Conservation (phyloP, 92 coral and sea anemone species). For the Pocillopora meandrina region DNA sequence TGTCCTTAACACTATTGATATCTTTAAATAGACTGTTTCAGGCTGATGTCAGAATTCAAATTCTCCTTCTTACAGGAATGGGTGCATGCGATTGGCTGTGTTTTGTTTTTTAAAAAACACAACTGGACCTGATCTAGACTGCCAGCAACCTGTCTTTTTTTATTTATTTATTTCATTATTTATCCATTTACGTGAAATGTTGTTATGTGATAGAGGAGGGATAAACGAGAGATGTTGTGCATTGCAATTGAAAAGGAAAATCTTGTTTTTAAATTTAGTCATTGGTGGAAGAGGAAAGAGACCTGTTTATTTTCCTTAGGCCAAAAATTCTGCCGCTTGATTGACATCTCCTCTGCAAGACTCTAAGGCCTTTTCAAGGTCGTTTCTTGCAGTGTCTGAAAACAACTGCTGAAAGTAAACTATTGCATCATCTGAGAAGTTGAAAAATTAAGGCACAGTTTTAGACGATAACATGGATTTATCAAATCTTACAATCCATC, state of each 20-base stretch:
- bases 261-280: too few species aligned
- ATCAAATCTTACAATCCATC: too few species aligned
- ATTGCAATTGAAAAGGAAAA: constrained; percentile 1
- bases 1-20: too few species aligned
- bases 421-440: constrained; percentile 17
- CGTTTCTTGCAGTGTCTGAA: constrained; percentile 14
- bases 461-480: neutral
- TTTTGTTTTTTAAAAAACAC: too few species aligned
- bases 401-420: constrained; percentile 29
- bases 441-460: neutral
- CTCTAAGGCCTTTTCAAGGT: neutral
- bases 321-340: neutral
- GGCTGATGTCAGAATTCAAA: too few species aligned
- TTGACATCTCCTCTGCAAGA: neutral
- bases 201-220: neutral
- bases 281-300: neutral
- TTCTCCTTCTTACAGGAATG: too few species aligned
- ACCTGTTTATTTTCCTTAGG: neutral
- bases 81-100: too few species aligned
- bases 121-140: too few species aligned
- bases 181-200: too few species aligned
- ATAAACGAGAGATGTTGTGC: neutral
- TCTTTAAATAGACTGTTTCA: too few species aligned
- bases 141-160: too few species aligned
- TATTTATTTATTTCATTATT: too few species aligned